Conservation (phyloP, 2,113 vertebrate species). For the Cryptotis parvus region DNA sequence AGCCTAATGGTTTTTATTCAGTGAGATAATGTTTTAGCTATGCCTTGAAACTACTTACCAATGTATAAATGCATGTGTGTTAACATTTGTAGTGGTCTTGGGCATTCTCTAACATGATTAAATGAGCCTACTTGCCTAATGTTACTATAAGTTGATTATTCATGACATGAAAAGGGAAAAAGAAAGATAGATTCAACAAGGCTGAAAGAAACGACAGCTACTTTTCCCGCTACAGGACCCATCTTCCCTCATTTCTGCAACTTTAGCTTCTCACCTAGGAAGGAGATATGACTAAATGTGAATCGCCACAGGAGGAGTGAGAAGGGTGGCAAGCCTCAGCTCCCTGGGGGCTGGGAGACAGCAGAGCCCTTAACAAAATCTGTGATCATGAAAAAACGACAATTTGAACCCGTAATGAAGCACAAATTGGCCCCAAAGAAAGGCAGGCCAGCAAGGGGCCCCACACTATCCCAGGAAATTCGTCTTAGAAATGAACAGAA, state of each 20-base stretch:
- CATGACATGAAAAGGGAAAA: conserved; percentile 27
- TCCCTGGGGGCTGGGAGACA: background rate
- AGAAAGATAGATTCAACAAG: conserved; percentile 2
- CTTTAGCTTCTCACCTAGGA: conserved; percentile 68
- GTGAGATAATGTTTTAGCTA: conserved; percentile 64
- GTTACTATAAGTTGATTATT: conserved; percentile 59
- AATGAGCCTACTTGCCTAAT: background rate
- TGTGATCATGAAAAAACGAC: background rate
- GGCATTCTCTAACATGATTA: conserved; percentile 52
- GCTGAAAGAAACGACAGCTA: background rate
- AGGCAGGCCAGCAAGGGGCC: background rate
- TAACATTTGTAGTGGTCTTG: conserved; percentile 62
- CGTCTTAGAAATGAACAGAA: conserved; percentile 34
- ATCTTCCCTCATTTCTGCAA: conserved; percentile 45
- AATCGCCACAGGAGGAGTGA: background rate
- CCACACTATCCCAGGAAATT: background rate
- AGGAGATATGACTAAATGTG: conserved; percentile 49
- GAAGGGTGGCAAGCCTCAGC: background rate
- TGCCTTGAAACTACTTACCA: conserved; percentile 62
- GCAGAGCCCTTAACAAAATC: conserved; percentile 13
- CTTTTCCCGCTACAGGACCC: background rate
- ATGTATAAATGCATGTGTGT: conserved; percentile 55
- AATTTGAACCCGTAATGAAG: background rate
- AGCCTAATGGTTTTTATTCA: conserved; percentile 71
- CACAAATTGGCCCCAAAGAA: background rate